phyloP scores from a whole-genome alignment of 2,797 vertebrate genomes.

The Orestias chungarensis region DNA sequence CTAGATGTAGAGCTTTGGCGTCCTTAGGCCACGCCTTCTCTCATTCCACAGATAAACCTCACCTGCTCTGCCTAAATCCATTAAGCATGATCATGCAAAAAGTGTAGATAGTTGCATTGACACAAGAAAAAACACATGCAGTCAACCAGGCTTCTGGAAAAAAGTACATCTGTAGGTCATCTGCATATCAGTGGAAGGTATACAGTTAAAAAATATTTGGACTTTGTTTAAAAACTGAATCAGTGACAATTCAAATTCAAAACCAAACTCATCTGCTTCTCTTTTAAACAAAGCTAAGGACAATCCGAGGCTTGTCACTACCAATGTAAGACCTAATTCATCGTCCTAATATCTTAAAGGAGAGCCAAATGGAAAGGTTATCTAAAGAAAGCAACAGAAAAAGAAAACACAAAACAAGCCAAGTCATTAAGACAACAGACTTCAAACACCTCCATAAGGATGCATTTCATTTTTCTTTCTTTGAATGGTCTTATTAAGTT shows the following conservation, averaged over 20 bases:
- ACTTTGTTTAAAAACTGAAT: not conserved
- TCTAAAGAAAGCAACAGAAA: constrained; percentile 32
- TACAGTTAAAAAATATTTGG: no score
- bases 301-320: constrained; percentile 73
- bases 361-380: constrained; percentile 42
- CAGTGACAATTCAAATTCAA: not conserved
- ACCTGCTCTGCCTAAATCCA: no score
- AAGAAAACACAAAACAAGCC: constrained; percentile 10
- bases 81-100: no score
- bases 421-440: constrained; percentile 21
- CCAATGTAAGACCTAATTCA: constrained; percentile 71
- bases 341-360: constrained; percentile 67
- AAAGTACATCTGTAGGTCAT: no score
- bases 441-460: constrained; percentile 33
- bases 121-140: no score
- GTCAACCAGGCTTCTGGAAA: no score
- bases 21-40: no score
- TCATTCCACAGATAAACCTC: no score
- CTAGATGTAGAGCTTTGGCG: no score
- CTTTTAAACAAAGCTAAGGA: constrained; percentile 56
- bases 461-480: constrained; percentile 42
- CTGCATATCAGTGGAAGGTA: no score
- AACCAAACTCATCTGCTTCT: constrained; percentile 31
- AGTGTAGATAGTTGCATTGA: no score
- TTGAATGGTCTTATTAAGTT: constrained; percentile 37